Evolutionary conservation across 2,888 invertebrate species (phyloP).

Genomic region (Dicyrtoma fusca): DNA sequence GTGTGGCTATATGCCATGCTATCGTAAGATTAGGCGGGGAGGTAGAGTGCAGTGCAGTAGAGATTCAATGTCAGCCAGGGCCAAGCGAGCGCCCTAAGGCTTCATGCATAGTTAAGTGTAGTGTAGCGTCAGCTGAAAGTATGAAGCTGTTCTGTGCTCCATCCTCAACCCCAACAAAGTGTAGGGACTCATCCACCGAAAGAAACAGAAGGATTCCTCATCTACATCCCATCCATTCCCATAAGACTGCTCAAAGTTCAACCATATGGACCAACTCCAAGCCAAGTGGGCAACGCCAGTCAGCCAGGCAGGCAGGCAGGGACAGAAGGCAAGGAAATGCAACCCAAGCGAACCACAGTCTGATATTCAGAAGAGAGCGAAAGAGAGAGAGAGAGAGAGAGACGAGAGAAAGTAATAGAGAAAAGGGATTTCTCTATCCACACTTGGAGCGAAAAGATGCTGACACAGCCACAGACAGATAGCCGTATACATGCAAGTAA

Average conservation of each 20-base stretch:
- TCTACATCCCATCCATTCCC: conserved; percentile 24
- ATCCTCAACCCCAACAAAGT: no score
- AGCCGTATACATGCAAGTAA: no score
- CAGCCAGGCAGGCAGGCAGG: conserved; percentile 15
- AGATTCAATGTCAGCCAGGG: not conserved
- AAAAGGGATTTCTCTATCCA: conserved; percentile 39
- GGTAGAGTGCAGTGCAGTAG: no score
- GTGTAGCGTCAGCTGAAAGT: not conserved
- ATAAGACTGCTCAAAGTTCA: conserved; percentile 29
- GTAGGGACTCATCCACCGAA: conserved; percentile 4
- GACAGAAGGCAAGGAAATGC: conserved; percentile 16
- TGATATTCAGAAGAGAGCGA: conserved; percentile 7
- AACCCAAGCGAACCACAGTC: not conserved
- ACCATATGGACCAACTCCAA: conserved; percentile 45
- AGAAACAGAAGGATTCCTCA: conserved; percentile 11
- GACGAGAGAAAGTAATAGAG: conserved; percentile 40
- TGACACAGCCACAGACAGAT: conserved; percentile 50
- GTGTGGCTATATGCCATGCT: no score
- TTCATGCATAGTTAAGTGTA: not conserved
- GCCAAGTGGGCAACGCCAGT: conserved; percentile 33
- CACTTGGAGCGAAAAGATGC: conserved; percentile 49
- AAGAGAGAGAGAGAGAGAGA: conserved; percentile 28
- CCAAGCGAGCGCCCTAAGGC: not conserved
- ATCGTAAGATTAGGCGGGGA: no score
- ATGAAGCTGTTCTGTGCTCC: no score